These are phyloP conservation scores for Cladopsammia gracilis DNA, from an alignment of 64 coral and sea anemone genomes.

Conservation along the genomic window DNA sequence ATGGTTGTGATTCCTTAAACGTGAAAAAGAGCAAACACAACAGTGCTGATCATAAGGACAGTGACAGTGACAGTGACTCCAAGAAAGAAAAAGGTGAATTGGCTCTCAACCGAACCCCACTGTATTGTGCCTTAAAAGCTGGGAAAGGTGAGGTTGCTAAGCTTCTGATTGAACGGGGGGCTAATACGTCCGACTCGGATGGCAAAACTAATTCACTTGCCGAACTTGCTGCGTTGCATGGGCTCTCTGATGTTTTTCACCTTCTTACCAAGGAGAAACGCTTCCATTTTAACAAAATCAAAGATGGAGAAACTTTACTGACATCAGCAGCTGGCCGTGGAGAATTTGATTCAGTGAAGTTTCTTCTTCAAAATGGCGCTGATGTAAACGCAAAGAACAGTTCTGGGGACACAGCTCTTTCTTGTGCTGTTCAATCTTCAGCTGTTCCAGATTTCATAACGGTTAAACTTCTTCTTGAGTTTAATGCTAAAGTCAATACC, in stretches of 20 bases:
- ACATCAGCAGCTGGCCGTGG: background rate
- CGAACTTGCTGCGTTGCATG: background rate
- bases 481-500: conserved; percentile 2
- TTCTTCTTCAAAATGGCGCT: background rate
- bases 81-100: background rate
- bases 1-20: background rate
- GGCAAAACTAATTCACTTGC: background rate
- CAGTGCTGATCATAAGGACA: no score
- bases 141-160: background rate
- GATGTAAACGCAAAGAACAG: background rate
- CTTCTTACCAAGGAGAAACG: background rate
- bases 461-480: background rate
- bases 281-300: background rate
- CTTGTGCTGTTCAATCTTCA: background rate
- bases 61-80: background rate
- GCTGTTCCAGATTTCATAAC: background rate
- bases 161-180: conserved; percentile 6
- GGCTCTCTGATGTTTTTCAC: background rate
- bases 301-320: background rate
- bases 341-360: background rate
- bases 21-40: no score
- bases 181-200: background rate
- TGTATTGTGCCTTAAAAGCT: background rate
- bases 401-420: no score
- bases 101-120: background rate